Evolutionary conservation across 2,113 vertebrate genomes (phyloP), one percentile per base, ranked within the genome.

Genomic region (Ciconia stormi): DNA sequence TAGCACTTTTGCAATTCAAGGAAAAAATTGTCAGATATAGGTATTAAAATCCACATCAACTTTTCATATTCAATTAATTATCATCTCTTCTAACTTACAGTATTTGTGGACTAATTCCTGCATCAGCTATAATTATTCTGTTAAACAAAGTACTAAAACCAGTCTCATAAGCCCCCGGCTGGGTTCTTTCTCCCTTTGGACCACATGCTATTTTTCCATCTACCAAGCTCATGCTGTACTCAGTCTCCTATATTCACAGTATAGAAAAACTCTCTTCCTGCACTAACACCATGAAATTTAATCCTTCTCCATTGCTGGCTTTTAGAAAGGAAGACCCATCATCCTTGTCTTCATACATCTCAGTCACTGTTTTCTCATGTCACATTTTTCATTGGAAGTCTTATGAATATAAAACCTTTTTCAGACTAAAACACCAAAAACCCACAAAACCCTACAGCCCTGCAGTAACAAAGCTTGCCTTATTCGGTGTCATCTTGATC

Each of bases 311-410:
- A 49, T 2, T 49, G 16, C 29, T 66, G 16, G 23, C 52, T 89
- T 94, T 87, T 87, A 72, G 69, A 95, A 91, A 84, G 72, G 8
- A 23, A 72, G 62, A 89, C 63, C 50, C 38, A 82, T 77, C 88
- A 79, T 34, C 55, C 16, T 87, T 81, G 72, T 74, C 83, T 89
- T 96, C 72, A 61, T 63, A 63, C 11, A 58, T 87, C 82, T 96
- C 92, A 94, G 83, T 82, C 78, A 90, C 79, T 95, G 81, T 92
- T 97, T 94, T 78, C 70, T 80, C 22, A 47, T 26, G 21, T 92
- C 73, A 44, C 50, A 44, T 86, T 91, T 97, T 89, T 92, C 47
- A 87, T 8, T 73, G 66, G 44, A 91, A 78, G 27, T 42, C 65
- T 71, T 62, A 58, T 1, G 11, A 89, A 84, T 38, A 69, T 16